Percentiles rank a stretch among this genome's conserved stretches.
phyloP scores from a whole-genome alignment of 2,113 vertebrate genomes.

The Chaetodon auriga region DNA sequence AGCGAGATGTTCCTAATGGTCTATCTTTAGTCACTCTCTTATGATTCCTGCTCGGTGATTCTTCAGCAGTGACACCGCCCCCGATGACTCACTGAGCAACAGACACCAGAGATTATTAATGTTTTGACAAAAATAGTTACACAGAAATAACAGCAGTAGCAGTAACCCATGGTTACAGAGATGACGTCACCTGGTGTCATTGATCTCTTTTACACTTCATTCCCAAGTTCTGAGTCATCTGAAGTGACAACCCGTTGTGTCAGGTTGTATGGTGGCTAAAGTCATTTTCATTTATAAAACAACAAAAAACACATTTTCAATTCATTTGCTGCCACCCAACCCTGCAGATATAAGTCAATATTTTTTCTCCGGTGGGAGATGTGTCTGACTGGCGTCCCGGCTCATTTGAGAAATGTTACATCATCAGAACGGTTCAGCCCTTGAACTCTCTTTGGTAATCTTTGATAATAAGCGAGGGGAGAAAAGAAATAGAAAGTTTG shows the following conservation, averaged over 20 bases:
- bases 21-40: slow-evolving; percentile 78
- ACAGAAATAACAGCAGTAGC: slow-evolving; percentile 71
- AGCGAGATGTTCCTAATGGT: slow-evolving; percentile 65
- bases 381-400: slow-evolving; percentile 48
- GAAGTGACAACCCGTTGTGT: slow-evolving; percentile 30
- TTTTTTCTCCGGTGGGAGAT: slow-evolving; percentile 39
- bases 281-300: slow-evolving; percentile 51
- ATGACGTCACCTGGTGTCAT: slow-evolving; percentile 59
- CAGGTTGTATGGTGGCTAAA: slow-evolving; percentile 29
- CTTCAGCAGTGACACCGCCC: slow-evolving; percentile 70
- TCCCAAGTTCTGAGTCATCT: slow-evolving; percentile 61
- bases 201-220: slow-evolving; percentile 55
- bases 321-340: slow-evolving; percentile 41
- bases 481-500: slow-evolving; percentile 69
- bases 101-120: slow-evolving; percentile 80
- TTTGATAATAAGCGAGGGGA: slow-evolving; percentile 62
- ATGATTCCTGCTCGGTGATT: slow-evolving; percentile 65
- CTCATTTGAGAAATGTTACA: slow-evolving; percentile 71
- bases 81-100: slow-evolving; percentile 78
- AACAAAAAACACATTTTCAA: slow-evolving; percentile 26
- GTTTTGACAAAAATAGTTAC: slow-evolving; percentile 80
- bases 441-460: slow-evolving; percentile 75
- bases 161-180: slow-evolving; percentile 78
- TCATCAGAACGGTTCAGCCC: slow-evolving; percentile 55
- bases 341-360: slow-evolving; percentile 29